Evolutionary conservation across 2,113 vertebrate species (phyloP).

Genomic region (Accipiter cooperii): DNA sequence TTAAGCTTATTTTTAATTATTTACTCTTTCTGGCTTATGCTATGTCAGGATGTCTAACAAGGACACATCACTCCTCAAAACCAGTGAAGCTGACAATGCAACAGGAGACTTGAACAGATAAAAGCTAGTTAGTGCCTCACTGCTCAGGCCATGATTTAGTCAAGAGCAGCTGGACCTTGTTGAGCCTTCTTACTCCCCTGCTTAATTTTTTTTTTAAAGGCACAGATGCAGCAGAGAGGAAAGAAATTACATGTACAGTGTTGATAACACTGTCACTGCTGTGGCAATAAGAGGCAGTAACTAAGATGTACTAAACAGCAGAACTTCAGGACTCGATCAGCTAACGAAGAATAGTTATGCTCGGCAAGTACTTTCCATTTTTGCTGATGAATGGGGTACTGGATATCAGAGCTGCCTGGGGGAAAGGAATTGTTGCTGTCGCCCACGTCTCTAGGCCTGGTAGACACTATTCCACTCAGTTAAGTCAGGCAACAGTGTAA

Average conservation of each 20-base stretch:
- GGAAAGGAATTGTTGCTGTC: neutral
- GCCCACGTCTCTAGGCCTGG: neutral
- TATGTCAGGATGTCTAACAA: neutral
- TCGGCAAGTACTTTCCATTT: neutral
- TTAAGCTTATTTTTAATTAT: slow-evolving; percentile 47
- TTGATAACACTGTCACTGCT: neutral
- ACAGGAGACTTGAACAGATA: neutral
- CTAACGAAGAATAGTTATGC: rapidly evolving
- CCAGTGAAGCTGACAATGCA: neutral
- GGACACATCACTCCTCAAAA: neutral
- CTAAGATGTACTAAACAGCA: neutral
- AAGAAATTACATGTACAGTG: neutral
- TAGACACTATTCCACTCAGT: neutral
- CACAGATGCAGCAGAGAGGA: neutral
- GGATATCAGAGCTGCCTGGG: neutral
- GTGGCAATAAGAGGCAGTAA: neutral
- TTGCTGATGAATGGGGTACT: neutral
- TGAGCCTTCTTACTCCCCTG: neutral
- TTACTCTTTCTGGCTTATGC: neutral
- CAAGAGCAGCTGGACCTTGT: neutral
- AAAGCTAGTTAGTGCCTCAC: neutral
- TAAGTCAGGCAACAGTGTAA: neutral
- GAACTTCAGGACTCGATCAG: neutral
- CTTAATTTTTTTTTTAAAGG: neutral
- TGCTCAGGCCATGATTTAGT: neutral